Conservation (phyloP, 2,797 vertebrate genomes). For the Characodon lateralis region DNA sequence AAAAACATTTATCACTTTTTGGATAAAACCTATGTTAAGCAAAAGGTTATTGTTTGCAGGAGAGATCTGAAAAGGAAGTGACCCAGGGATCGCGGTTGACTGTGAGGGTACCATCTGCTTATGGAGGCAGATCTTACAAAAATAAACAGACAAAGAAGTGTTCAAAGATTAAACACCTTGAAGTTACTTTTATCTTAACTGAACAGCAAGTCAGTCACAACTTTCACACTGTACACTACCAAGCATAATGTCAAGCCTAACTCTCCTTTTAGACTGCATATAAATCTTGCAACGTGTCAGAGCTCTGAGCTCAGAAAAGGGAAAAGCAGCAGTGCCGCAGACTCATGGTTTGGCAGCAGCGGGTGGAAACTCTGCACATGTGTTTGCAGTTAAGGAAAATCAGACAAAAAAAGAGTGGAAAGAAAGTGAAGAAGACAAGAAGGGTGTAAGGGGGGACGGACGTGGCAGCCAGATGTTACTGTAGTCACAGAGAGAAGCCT, state of each 20-base stretch:
- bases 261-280: neutral
- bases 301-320: constrained; percentile 71
- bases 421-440: constrained; percentile 4
- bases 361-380: constrained; percentile 79
- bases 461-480: constrained; percentile 67
- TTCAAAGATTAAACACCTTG: neutral
- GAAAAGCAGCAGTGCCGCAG: constrained; percentile 51
- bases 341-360: constrained; percentile 71
- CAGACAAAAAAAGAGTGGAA: constrained; percentile 58
- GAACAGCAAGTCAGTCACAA: constrained; percentile 16
- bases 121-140: neutral
- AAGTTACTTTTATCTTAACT: neutral
- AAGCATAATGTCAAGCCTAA: neutral
- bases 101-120: constrained; percentile 16
- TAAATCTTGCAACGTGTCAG: constrained; percentile 47
- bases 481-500: constrained; percentile 29
- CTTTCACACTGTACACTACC: constrained; percentile 24
- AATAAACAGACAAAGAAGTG: neutral
- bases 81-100: constrained; percentile 33
- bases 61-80: neutral
- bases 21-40: neutral
- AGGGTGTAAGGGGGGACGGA: constrained; percentile 24
- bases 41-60: neutral
- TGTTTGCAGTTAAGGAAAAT: constrained; percentile 84
- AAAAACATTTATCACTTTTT: neutral